Percentiles rank a stretch among this genome's conserved stretches.
Evolutionary conservation across 2,888 invertebrate species (phyloP).

Genomic region (Allophyes oxyacanthae): DNA sequence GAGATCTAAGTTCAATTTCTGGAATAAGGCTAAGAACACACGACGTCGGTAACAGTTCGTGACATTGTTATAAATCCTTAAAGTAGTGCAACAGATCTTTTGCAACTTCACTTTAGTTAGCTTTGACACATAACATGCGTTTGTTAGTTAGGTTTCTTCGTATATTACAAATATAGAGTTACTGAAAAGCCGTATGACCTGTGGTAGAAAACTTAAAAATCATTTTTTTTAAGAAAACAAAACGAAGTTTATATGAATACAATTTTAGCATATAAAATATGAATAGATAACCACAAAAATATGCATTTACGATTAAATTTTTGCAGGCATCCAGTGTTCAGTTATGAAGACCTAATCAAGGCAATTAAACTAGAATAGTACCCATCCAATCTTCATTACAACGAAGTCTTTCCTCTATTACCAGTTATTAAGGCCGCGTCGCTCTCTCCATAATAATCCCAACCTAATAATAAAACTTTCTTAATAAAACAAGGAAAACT

Average conservation of each 20-base stretch:
- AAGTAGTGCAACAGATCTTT: slow-evolving; percentile 13
- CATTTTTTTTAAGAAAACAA: too few species aligned
- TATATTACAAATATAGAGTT: neutral
- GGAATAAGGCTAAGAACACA: slow-evolving; percentile 38
- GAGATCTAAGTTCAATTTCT: slow-evolving; percentile 30
- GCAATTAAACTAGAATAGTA: too few species aligned
- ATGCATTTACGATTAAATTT: too few species aligned
- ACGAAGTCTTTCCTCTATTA: slow-evolving; percentile 15
- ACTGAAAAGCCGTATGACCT: too few species aligned
- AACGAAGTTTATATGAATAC: too few species aligned
- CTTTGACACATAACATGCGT: slow-evolving; percentile 31
- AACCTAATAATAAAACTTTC: slow-evolving; percentile 27
- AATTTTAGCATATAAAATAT: too few species aligned
- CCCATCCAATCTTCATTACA: slow-evolving; percentile 33
- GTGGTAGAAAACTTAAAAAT: too few species aligned
- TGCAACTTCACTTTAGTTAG: slow-evolving; percentile 29
- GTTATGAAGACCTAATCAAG: too few species aligned
- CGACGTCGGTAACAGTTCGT: slow-evolving; percentile 27
- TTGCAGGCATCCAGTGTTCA: too few species aligned
- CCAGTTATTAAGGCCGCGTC: slow-evolving; percentile 9
- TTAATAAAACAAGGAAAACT: slow-evolving; percentile 16
- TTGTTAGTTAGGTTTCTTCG: slow-evolving; percentile 13
- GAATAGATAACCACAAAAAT: too few species aligned
- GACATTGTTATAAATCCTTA: slow-evolving; percentile 32
- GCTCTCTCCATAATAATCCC: slow-evolving; percentile 15